Conservation (phyloP, 2,113 vertebrate genomes). For the Oxygymnocypris stewartii region DNA sequence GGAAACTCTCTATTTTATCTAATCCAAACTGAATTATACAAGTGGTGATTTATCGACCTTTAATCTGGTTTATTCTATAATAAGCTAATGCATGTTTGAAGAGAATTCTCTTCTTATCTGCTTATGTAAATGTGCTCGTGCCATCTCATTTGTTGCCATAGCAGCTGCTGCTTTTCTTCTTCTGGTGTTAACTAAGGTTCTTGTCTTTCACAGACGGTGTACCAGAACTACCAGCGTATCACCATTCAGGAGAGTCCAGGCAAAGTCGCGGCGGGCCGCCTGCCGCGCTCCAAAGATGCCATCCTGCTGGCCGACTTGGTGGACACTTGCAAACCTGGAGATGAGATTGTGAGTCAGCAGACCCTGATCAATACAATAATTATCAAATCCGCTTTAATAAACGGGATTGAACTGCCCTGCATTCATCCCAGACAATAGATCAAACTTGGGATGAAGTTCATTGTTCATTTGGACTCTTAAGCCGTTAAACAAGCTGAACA, state of each 20-base stretch:
- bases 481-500: neutral
- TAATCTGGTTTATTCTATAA: neutral
- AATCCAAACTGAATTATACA: neutral
- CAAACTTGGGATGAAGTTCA: neutral
- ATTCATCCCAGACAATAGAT: too few species aligned
- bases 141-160: neutral
- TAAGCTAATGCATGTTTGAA: neutral
- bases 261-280: constrained; percentile 90
- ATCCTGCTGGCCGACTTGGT: constrained; percentile 93
- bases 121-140: neutral
- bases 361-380: neutral
- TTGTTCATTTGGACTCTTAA: neutral
- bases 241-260: constrained; percentile 96
- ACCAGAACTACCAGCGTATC: constrained; percentile 98
- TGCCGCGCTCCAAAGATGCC: constrained; percentile 95
- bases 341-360: constrained; percentile 88
- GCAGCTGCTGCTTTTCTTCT: neutral
- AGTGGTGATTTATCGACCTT: neutral
- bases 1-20: neutral
- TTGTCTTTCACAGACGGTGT: constrained; percentile 81
- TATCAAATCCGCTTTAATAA: neutral
- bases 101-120: neutral
- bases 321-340: constrained; percentile 94
- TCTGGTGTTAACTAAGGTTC: neutral
- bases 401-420: neutral